Evolutionary conservation across 2,113 vertebrate genomes (phyloP).

Genomic region (Rhea pennata): DNA sequence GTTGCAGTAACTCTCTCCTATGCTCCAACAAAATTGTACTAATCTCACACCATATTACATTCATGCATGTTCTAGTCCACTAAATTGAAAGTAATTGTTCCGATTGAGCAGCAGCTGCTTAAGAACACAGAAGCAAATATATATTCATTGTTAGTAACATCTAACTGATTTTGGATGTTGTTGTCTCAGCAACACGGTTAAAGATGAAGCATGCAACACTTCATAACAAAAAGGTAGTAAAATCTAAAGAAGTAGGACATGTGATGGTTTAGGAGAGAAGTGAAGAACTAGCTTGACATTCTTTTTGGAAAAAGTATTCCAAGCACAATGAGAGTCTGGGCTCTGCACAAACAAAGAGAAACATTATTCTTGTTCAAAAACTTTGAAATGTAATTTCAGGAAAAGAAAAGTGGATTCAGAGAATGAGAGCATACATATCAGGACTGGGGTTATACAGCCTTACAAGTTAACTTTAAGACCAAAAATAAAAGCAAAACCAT

Average conservation of each 20-base stretch:
- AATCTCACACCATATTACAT: background rate
- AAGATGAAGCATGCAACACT: background rate
- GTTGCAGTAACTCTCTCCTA: background rate
- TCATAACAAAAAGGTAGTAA: fast-evolving
- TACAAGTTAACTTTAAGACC: slow-evolving; percentile 1
- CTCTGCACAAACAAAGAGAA: background rate
- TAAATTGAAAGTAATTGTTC: no score
- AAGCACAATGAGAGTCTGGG: background rate
- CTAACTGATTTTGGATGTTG: background rate
- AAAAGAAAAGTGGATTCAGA: background rate
- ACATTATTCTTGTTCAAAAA: background rate
- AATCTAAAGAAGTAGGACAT: background rate
- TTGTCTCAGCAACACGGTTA: background rate
- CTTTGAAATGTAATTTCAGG: background rate
- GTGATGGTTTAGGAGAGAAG: background rate
- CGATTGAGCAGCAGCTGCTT: no score
- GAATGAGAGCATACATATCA: background rate
- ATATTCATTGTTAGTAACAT: background rate
- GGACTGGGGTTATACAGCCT: background rate
- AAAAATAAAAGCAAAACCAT: slow-evolving; percentile 23
- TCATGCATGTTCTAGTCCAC: no score
- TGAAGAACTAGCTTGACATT: background rate
- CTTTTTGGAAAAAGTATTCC: background rate
- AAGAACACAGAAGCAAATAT: background rate
- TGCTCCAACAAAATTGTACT: background rate